Base-by-base conservation (phyloP, 2,888 invertebrate genomes). In the Cactoblastis cactorum region DNA sequence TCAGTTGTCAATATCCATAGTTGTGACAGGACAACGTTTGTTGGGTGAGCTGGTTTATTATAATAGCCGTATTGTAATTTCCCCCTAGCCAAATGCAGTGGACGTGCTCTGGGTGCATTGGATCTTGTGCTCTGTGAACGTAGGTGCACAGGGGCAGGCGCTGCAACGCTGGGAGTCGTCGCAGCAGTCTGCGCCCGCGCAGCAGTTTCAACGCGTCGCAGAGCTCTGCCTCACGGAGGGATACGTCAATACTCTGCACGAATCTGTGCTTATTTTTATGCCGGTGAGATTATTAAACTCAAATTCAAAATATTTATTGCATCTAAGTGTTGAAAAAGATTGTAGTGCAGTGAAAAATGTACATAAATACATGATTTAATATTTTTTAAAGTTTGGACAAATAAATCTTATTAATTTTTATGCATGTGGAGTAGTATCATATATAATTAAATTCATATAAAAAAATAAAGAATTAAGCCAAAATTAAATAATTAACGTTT, bases 231-330 rank as follows among this genome's bases (percentile, higher is more conserved):
- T 95, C 6, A 70, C 80, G 12, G 81, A 84, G 19, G 91, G 92
- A 9, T 93, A 91, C 61, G 80, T 92, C 4, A 83, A 85, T 34
- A 93, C 93, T 0, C 69, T 95, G 18, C 87, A 91, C 45, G 91
- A 93, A 62, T 93, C 94, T 54, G 92, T 94, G 67, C 78, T 90
- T 41, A 92, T 95, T 61, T 95, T 95, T 74, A 91, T 94, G 77
- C 92, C 93, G 60, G 93, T 93, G 78, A 81, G 85, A 71, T n/a
- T n/a, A n/a, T n/a, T n/a, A n/a, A 28, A 9, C 9, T 28, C 28
- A 6, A 28, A 9, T 8, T 28, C 4, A 28, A 28, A 28, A 28
- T 28, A n/a, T n/a, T n/a, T n/a, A n/a, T n/a, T n/a, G n/a, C n/a
- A n/a, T n/a, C n/a, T n/a, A n/a, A n/a, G n/a, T n/a, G n/a, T n/a